Evolutionary conservation across 1,140 invertebrate genomes (phyloP).

Genomic region (Ectropis grisescens): DNA sequence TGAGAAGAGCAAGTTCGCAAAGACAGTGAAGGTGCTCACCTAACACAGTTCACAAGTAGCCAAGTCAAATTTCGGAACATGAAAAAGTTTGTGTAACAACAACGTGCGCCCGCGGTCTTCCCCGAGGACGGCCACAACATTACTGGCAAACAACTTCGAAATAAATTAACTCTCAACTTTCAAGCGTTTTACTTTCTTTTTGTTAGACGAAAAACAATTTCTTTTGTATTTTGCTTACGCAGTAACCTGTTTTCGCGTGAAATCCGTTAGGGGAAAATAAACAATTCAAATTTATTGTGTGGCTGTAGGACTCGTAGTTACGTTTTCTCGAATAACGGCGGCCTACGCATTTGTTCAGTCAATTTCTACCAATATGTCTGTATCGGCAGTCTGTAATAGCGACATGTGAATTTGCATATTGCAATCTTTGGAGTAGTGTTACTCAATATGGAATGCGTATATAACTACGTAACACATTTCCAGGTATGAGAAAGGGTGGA

Average conservation of each 20-base stretch:
- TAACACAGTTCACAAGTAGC: slow-evolving; percentile 22
- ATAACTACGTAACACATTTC: too few species aligned
- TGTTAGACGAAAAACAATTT: slow-evolving; percentile 53
- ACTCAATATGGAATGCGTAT: too few species aligned
- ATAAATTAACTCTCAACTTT: slow-evolving; percentile 66
- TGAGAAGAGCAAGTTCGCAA: background rate
- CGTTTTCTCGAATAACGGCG: too few species aligned
- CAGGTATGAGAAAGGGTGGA: too few species aligned
- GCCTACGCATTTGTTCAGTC: too few species aligned
- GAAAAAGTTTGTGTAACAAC: slow-evolving; percentile 42
- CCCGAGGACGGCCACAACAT: slow-evolving; percentile 54
- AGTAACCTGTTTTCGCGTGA: slow-evolving; percentile 18
- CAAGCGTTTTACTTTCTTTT: slow-evolving; percentile 62
- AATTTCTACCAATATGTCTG: too few species aligned
- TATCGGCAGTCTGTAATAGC: too few species aligned
- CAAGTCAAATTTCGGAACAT: slow-evolving; percentile 35
- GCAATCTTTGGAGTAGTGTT: too few species aligned
- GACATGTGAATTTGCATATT: too few species aligned
- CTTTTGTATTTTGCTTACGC: slow-evolving; percentile 48
- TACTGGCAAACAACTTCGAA: slow-evolving; percentile 62
- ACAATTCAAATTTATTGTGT: too few species aligned
- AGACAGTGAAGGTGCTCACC: slow-evolving; percentile 9
- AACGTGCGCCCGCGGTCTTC: slow-evolving; percentile 35
- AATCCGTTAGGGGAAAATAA: slow-evolving; percentile 16
- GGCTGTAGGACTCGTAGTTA: too few species aligned